Percentiles rank a stretch among this genome's conserved stretches.
phyloP scores from a whole-genome alignment of 2,888 invertebrate genomes.

The Colostygia pectinataria region DNA sequence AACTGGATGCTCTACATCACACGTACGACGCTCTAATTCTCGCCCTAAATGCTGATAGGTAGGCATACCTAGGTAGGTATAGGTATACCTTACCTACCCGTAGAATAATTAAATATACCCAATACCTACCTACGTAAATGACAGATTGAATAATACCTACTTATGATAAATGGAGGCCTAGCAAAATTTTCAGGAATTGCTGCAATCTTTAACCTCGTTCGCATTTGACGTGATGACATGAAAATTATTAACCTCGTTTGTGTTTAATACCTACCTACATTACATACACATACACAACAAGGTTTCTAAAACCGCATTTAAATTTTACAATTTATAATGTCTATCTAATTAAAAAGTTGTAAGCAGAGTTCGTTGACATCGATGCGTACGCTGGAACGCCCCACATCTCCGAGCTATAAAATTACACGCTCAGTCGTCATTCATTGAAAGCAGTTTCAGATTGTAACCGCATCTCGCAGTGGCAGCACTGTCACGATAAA shows the following conservation, averaged over 20 bases:
- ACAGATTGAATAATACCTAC: too few relatives aligned
- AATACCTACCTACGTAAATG: too few relatives aligned
- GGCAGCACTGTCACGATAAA: constrained; percentile 51
- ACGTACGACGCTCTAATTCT: constrained; percentile 21
- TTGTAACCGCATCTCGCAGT: constrained; percentile 41
- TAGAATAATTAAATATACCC: too few relatives aligned
- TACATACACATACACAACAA: constrained; percentile 30
- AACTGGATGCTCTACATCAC: constrained; percentile 31
- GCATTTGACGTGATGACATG: constrained; percentile 8
- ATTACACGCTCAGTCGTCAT: constrained; percentile 63
- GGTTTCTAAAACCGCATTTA: constrained; percentile 32
- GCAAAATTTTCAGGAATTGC: constrained; percentile 1
- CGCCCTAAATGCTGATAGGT: constrained; percentile 12
- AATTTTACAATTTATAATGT: constrained; percentile 21
- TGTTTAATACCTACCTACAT: constrained; percentile 15
- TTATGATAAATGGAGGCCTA: too few relatives aligned
- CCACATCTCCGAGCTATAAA: constrained; percentile 59
- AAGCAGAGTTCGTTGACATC: constrained; percentile 70
- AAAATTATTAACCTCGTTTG: constrained; percentile 29
- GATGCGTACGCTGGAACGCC: constrained; percentile 61
- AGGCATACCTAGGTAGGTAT: too few relatives aligned
- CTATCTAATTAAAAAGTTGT: constrained; percentile 34
- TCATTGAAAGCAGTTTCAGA: constrained; percentile 59
- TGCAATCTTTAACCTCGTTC: constrained; percentile 13
- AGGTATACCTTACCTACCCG: too few relatives aligned